phyloP scores from a whole-genome alignment of 1,140 invertebrate species.

The Pogonomyrmex barbatus region DNA sequence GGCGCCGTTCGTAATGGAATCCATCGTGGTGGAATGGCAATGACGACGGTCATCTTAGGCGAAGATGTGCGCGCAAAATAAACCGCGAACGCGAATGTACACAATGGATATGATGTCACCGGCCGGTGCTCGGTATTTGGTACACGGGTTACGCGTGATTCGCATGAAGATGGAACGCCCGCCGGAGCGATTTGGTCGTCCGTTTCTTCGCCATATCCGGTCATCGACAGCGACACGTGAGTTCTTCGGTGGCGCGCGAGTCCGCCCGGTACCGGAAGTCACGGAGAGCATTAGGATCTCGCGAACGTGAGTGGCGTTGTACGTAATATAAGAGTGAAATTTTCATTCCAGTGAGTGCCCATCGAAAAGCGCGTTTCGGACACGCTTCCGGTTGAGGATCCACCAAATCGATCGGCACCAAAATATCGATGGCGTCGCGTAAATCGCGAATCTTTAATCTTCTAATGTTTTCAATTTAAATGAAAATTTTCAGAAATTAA shows the following conservation, averaged over 20 bases:
- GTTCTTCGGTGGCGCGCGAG: slow-evolving; percentile 29
- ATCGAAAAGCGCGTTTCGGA: slow-evolving; percentile 29
- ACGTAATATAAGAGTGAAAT: not conserved
- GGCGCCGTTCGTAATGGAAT: slow-evolving; percentile 10
- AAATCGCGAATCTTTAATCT: not conserved
- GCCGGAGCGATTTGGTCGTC: slow-evolving; percentile 70
- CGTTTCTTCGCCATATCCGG: slow-evolving; percentile 82
- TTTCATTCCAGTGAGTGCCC: slow-evolving; percentile 21
- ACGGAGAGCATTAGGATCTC: slow-evolving; percentile 70
- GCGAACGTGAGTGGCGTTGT: slow-evolving; percentile 44
- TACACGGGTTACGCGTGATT: slow-evolving; percentile 80
- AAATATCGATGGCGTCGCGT: slow-evolving; percentile 1
- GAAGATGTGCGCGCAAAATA: slow-evolving; percentile 47
- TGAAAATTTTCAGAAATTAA: not conserved
- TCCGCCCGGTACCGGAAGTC: slow-evolving; percentile 78
- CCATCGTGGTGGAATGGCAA: slow-evolving; percentile 46
- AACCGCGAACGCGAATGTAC: slow-evolving; percentile 32
- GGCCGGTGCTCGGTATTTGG: slow-evolving; percentile 80
- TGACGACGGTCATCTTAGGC: not conserved
- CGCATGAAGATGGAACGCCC: slow-evolving; percentile 77
- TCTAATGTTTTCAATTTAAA: not conserved
- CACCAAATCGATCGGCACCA: no score
- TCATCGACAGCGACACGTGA: slow-evolving; percentile 71
- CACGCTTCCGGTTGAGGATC: slow-evolving; percentile 30
- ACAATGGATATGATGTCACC: slow-evolving; percentile 80